A percentile compares a stretch with the other conserved stretches of the same genome.
phyloP scores from a whole-genome alignment of 2,113 vertebrate genomes.

The Ariopsis seemanni region DNA sequence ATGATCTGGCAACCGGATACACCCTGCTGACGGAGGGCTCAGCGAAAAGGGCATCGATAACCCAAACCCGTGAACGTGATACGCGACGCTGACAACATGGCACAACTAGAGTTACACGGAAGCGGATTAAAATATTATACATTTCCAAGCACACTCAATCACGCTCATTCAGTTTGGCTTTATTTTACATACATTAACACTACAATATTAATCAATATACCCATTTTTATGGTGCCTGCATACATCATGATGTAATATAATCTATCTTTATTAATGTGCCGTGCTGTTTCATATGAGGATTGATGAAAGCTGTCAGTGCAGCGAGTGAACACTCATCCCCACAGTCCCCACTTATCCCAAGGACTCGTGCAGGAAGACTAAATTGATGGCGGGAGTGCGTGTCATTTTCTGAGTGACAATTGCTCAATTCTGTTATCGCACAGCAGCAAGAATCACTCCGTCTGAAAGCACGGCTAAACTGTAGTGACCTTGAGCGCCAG shows the following conservation, averaged over 20 bases:
- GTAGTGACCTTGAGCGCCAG: slow-evolving; percentile 5
- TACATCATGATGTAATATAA: too few species aligned
- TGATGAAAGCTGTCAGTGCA: slow-evolving; percentile 10
- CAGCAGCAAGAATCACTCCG: background rate
- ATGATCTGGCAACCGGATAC: background rate
- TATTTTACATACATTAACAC: background rate
- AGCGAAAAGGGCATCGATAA: background rate
- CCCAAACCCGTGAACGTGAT: background rate
- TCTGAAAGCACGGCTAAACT: background rate
- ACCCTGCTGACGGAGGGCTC: background rate
- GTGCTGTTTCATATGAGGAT: background rate
- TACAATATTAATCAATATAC: background rate
- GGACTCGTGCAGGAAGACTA: slow-evolving; percentile 7
- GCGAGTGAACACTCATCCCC: background rate
- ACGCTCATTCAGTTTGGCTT: background rate
- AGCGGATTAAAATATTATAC: background rate
- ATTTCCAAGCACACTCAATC: background rate
- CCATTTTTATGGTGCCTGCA: background rate
- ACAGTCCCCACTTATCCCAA: background rate
- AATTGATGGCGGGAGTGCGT: background rate
- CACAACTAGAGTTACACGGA: too few species aligned
- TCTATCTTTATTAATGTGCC: background rate
- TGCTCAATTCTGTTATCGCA: slow-evolving; percentile 30
- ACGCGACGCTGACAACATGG: background rate
- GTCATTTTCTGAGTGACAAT: slow-evolving; percentile 26